Base-by-base conservation (phyloP, 2,888 invertebrate genomes). In the Drosophila parthenogenetica region DNA sequence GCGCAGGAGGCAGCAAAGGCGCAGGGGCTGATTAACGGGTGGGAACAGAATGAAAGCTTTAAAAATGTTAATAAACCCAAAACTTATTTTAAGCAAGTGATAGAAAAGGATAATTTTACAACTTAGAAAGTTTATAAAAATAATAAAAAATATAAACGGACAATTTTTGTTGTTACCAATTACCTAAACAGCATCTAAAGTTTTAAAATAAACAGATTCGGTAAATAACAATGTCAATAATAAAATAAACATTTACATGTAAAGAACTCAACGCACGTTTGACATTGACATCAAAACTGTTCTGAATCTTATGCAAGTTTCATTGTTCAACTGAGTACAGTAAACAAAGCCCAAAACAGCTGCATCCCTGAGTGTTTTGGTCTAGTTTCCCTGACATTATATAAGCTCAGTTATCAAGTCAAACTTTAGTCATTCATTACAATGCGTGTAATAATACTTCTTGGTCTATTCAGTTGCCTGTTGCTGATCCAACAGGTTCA, bases 401-500 rank as follows among this genome's bases (percentile, higher is more conserved):
- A 73, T 66, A 71, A 73, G 42, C 39, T 16, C 11, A 5, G 3
- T 13, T 37, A 2, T 0, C 1, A 32, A 10, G 5, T 16, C 11
- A 4, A 35, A 60, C 37, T 40, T 16, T 35, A 17, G 37, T 8
- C 40, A 46, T n/a, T 58, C 8, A 11, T 32, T 1, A 17, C 35
- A 37, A 72, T 71, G 70, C 45, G 37, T 14, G 42, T 42, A n/a
- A 2, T 37, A 3, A 11, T 42, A 50, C 16, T 65, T 43, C 29
- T 61, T 25, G 53, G 60, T 2, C 19, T 57, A 0, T 3, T 57
- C 14, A 5, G 53, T 17, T 61, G 45, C 4, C 1, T 61, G 0
- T 10, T 61, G 29, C 40, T 73, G 25, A 19, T n/a, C 1, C 46
- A 57, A 32, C 53, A 16, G 19, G 70, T 11, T 7, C 29, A 29